Base-by-base conservation (phyloP, 1,140 invertebrate species). In the Zaprionus africanus region DNA sequence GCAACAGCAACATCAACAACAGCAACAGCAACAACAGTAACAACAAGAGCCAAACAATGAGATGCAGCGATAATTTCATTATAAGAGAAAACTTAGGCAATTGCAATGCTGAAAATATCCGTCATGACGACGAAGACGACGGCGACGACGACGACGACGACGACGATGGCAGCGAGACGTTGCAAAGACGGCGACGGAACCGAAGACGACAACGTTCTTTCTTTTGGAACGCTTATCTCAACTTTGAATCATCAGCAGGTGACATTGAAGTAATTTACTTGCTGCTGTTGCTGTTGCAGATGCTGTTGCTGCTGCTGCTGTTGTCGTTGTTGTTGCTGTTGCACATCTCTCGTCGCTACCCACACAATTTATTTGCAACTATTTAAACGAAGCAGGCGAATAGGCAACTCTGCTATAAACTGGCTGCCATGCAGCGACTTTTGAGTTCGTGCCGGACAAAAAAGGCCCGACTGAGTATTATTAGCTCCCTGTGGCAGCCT, bases 251-350 rank as follows among this genome's bases (percentile, higher is more conserved):
- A 82, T 87, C 85, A 90, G 84, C 84, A 87, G 84, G 84, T 87
- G 84, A 87, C 84, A 88, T 87, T 87, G 84, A 87, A 88, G 84
- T 87, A 87, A 88, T 90, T 88, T 88, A 90, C 84, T 88, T 90
- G 85, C 84, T 85, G 85, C 77, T 78, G 85, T 36, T 70, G 72
- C 22, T 69, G 72, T 59, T 85, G 81, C 76, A 67, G 76, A 63
- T 76, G 59, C 60, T 34, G 73, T 13, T 19, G 53, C 53, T 58
- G 83, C 58, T 78, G 61, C 6, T 63, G 76, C 54, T 76, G 79
- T 31, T 28, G 38, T 6, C 54, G 49, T 11, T 62, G 79, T 13
- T 54, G 68, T 62, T 86, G 82, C 63, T 79, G 78, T 74, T 81
- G 80, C 66, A 65, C 61, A 56, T 71, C 54, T 79, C 59, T 75